Conservation (phyloP, 2,888 invertebrate genomes). For the Prostheceraeus crozeri region DNA sequence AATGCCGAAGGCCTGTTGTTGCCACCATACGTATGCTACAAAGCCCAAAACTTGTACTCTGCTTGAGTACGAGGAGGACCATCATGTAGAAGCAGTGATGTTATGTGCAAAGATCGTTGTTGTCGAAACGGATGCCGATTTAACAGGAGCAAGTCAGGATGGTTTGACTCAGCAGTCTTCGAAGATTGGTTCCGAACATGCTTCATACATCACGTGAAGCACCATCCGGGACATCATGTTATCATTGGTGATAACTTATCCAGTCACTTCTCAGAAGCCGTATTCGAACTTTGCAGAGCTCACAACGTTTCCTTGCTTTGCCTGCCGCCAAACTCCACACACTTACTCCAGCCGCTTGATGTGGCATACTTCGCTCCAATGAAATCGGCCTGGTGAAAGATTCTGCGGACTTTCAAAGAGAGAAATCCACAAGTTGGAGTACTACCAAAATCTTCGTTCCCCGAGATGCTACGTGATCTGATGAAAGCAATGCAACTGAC, state of each 20-base stretch:
- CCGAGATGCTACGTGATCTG: too few relatives aligned
- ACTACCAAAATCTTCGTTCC: too few relatives aligned
- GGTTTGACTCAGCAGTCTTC: not conserved
- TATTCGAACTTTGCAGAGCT: not conserved
- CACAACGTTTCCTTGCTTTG: slow-evolving; percentile 27
- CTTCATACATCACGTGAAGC: not conserved
- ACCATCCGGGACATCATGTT: not conserved
- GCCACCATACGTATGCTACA: too few relatives aligned
- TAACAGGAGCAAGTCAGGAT: slow-evolving; percentile 5
- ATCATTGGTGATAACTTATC: slow-evolving; percentile 21
- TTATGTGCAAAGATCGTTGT: too few relatives aligned
- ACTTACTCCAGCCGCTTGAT: slow-evolving; percentile 43
- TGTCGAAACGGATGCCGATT: not conserved
- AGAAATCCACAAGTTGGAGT: too few relatives aligned
- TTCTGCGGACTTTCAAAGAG: too few relatives aligned
- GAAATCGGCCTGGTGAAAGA: slow-evolving; percentile 39
- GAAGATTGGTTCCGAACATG: not conserved
- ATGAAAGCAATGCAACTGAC: too few relatives aligned
- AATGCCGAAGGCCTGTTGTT: too few relatives aligned
- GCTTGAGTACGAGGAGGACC: too few relatives aligned
- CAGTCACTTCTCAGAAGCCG: not conserved
- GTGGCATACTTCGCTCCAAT: slow-evolving; percentile 41
- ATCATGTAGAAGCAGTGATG: too few relatives aligned
- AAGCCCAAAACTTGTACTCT: too few relatives aligned
- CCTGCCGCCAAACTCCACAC: slow-evolving; percentile 42